Evolutionary conservation across 2,113 vertebrate species (phyloP), one percentile per base, ranked within the genome.

Genomic region (Neopipo cinnamomea): DNA sequence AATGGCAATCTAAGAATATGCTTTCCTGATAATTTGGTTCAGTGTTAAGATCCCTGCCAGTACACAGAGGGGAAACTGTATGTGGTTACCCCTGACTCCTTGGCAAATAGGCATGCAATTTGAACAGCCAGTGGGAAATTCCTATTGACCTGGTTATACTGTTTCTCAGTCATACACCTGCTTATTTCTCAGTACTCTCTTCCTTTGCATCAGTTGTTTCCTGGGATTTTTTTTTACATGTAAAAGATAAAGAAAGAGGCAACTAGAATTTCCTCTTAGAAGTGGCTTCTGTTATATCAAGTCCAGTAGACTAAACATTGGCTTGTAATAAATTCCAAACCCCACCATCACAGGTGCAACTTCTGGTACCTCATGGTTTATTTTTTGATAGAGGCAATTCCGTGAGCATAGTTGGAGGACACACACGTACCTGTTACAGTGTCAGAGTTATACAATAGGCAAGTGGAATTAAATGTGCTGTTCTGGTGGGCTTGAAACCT

Each of bases 401-500:
- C 35, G 7, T 33, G 41, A 68, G 37, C 42, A 18, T 17, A 28
- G 46, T 18, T 77, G 72, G 63, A 92, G 35, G 68, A 91, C 24
- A 46, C 33, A 59, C 24, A 72, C 47, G 22, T 86, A 67, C 92
- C 90, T 95, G 76, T 65, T 94, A 80, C 17, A 44, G 41, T 67
- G 39, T 93, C 39, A 47, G 50, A 65, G 41, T 71, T 71, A 90
- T 83, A 63, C 52, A 90, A 63, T 67, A 61, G 59, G 65, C 35
- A 87, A 68, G 35, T 71, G 56, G 77, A 93, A 89, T 86, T 67
- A 39, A 66, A 62, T 52, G 25, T 72, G 77, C 52, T 83, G 46
- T 79, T 89, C 68, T 59, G 91, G 65, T 88, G 93, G 79, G 91
- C 94, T 89, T 94, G 53, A 93, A 94, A 92, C 25, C 62, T 55